Percentiles rank a stretch among this genome's conserved stretches.
Conservation (phyloP, 2,113 vertebrate genomes). For the Butastur rufipennis region DNA sequence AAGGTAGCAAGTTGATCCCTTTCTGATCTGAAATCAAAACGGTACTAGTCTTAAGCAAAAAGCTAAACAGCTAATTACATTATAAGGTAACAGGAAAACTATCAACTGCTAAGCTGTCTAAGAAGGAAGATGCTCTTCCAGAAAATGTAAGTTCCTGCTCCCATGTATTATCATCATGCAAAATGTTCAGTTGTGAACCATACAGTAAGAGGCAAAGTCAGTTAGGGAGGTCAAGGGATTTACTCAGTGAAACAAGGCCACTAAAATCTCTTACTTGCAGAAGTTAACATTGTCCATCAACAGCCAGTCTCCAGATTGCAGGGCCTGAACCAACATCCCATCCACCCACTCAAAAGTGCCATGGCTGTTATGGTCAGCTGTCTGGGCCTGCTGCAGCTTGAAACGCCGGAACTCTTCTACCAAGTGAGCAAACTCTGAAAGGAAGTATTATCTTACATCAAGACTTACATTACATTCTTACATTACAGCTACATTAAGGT, state of each 20-base stretch:
- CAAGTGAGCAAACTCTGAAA: slow-evolving; percentile 88
- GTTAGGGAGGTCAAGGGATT: neutral
- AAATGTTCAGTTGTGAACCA: neutral
- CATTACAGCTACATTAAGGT: neutral
- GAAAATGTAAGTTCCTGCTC: neutral
- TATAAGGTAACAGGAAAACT: neutral
- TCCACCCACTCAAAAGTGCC: slow-evolving; percentile 97
- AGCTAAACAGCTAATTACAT: neutral
- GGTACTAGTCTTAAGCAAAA: neutral
- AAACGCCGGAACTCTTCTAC: slow-evolving; percentile 87
- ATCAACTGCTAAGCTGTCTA: neutral
- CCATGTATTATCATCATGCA: neutral
- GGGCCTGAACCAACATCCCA: slow-evolving; percentile 89
- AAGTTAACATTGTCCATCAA: slow-evolving; percentile 99
- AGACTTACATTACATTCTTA: neutral
- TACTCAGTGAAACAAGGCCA: neutral
- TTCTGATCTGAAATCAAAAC: neutral
- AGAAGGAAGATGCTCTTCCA: neutral
- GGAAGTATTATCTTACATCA: neutral
- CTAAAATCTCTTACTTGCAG: slow-evolving; percentile 84
- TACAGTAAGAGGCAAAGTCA: neutral
- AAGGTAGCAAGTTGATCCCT: neutral
- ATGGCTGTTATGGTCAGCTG: slow-evolving; percentile 77
- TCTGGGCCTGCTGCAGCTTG: slow-evolving; percentile 82
- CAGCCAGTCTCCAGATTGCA: slow-evolving; percentile 94